Conservation (phyloP, 92 coral and sea anemone genomes). For the Epizoanthus ramosus region DNA sequence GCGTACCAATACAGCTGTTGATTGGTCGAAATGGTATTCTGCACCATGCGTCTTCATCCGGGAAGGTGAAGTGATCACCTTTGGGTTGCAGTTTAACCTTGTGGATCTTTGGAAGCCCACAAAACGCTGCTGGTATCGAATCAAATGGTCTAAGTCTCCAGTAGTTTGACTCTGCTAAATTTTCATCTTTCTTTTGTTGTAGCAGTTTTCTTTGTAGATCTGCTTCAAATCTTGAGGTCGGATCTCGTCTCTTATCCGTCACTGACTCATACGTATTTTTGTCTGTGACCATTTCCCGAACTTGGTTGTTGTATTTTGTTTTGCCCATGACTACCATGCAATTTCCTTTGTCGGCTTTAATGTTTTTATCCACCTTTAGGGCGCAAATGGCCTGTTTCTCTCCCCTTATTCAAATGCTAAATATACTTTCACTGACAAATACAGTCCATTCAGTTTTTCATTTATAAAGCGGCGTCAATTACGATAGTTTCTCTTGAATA, state of each 20-base stretch:
- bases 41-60: too few species aligned
- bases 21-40: conserved; percentile 17
- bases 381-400: too few species aligned
- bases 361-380: neutral
- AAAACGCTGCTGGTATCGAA: conserved; percentile 14
- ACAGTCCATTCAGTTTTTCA: too few species aligned
- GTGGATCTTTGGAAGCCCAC: conserved; percentile 41
- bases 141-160: conserved; percentile 25
- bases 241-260: conserved; percentile 15
- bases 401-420: too few species aligned
- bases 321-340: conserved; percentile 33
- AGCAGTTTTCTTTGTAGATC: conserved; percentile 12
- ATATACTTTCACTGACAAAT: too few species aligned
- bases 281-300: conserved; percentile 10
- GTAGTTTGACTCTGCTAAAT: conserved; percentile 15
- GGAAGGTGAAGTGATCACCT: neutral
- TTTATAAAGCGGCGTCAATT: too few species aligned
- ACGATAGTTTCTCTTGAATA: too few species aligned
- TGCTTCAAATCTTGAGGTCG: conserved; percentile 4
- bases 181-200: conserved; percentile 1
- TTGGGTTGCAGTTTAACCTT: neutral
- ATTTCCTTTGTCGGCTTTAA: conserved; percentile 42
- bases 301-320: neutral
- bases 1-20: conserved; percentile 13
- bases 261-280: neutral